phyloP scores from a whole-genome alignment of 35 echinoderm and acorn worm species.

The Holothuria glaberrima region DNA sequence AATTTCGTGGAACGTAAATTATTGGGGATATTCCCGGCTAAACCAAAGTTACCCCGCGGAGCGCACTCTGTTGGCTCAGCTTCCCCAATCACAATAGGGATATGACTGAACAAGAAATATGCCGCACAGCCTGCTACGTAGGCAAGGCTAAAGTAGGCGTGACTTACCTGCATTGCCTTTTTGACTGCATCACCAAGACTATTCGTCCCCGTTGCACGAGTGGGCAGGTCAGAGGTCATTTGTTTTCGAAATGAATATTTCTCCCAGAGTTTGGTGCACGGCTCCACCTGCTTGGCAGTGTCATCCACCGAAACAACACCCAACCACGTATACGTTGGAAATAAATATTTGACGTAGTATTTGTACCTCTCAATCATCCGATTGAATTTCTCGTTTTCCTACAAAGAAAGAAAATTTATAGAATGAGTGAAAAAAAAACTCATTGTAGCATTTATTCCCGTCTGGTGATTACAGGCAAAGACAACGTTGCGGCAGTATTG shows the following conservation, averaged over 20 bases:
- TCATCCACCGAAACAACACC: constrained; percentile 6
- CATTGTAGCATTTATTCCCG: too few species aligned
- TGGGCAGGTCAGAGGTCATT: not conserved
- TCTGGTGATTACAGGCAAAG: too few species aligned
- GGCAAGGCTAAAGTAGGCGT: too few species aligned
- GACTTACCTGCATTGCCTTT: not conserved
- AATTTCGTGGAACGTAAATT: too few species aligned
- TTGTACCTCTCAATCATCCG: not conserved
- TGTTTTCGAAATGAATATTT: not conserved
- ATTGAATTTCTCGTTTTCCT: constrained; percentile 14
- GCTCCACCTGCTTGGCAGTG: not conserved
- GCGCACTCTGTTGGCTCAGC: too few species aligned
- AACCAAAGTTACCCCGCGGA: too few species aligned
- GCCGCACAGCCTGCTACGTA: too few species aligned
- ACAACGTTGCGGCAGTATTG: too few species aligned
- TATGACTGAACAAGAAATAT: too few species aligned
- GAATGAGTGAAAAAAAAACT: not conserved
- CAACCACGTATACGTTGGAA: constrained; percentile 3
- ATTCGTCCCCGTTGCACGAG: not conserved
- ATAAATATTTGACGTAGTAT: not conserved
- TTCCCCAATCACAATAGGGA: too few species aligned
- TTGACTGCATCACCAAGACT: not conserved
- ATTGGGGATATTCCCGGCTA: too few species aligned
- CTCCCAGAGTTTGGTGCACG: constrained; percentile 22
- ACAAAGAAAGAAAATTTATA: not conserved